Base-by-base conservation (phyloP, 1,140 invertebrate species). In the Caenorhabditis briggsae region DNA sequence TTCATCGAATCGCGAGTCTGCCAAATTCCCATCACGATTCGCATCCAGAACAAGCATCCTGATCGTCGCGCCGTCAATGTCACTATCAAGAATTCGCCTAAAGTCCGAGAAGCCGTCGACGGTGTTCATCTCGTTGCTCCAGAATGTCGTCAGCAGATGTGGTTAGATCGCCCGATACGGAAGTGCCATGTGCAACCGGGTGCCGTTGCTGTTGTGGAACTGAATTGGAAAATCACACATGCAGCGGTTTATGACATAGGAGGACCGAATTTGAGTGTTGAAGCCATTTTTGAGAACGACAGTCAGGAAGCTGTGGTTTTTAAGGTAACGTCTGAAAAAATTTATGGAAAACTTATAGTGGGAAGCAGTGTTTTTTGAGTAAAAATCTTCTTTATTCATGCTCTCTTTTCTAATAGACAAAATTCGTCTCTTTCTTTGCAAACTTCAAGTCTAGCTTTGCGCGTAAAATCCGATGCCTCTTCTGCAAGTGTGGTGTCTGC, bases 201-300 rank as follows among this genome's bases (percentile, higher is more conserved):
- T 83, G 53, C 6, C 1, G 53, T 18, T 6, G 53, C 53, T 20
- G 43, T 50, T 6, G 5, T 59, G 33, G 55, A 58, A 7, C 5
- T 58, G 12, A 59, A 11, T 55, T 59, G 82, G 55, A 83, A 83
- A 58, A 61, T 59, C 9, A 41, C 53, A 14, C 82, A 83, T 83
- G 53, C 58, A 12, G 82, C 53, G 18, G 53, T 59, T 43, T 59
- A 61, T 25, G 53, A 61, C 16, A 7, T 83, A 14, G 58, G 55
- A 58, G 58, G 55, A 9, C 14, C 58, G 3, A 41, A 59, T 58
- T 58, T 83, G 25, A 58, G 23, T 41, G 43, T 83, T 16, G 82
- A 61, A 61, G 53, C 55, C 23, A 14, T 18, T 14, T 61, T 83
- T 20, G 25, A 83, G 58, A 33, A 33, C 3, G 55, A 25, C 2